Conservation (phyloP, 2,888 invertebrate species). For the Leptopilina myrica region DNA sequence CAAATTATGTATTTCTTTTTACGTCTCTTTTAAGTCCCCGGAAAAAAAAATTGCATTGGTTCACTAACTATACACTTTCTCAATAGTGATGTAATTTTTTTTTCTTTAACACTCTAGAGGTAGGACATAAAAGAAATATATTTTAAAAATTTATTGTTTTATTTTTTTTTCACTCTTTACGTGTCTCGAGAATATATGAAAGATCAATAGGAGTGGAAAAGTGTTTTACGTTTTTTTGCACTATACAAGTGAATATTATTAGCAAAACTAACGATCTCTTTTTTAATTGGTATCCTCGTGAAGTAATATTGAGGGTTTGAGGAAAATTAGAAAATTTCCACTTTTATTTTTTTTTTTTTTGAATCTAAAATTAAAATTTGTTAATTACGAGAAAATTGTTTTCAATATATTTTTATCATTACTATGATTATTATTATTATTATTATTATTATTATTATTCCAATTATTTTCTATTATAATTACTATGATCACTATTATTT, state of each 20-base stretch:
- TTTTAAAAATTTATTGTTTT: not conserved
- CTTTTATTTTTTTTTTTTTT: no score
- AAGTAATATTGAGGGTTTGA: slow-evolving; percentile 40
- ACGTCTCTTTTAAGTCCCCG: not conserved
- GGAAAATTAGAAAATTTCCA: slow-evolving; percentile 39
- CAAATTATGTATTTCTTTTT: not conserved
- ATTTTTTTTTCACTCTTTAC: not conserved
- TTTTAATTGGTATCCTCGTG: slow-evolving; percentile 55
- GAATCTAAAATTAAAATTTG: no score
- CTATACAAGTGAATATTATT: slow-evolving; percentile 23
- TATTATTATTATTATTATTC: no score
- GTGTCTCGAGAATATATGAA: not conserved
- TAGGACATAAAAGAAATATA: not conserved
- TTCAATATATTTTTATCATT: no score
- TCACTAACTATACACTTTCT: slow-evolving; percentile 17
- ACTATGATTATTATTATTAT: no score
- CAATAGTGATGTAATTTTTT: slow-evolving; percentile 9
- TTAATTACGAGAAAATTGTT: no score
- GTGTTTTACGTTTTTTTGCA: slow-evolving; percentile 22
- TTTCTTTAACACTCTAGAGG: not conserved
- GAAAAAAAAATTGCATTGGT: not conserved
- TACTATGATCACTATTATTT: no score
- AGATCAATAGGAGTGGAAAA: slow-evolving; percentile 31
- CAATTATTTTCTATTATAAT: no score
- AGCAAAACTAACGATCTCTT: slow-evolving; percentile 56